Percentiles rank a stretch among this genome's conserved stretches.
phyloP scores from a whole-genome alignment of 1,140 invertebrate genomes.

The Drosophila gunungcola region DNA sequence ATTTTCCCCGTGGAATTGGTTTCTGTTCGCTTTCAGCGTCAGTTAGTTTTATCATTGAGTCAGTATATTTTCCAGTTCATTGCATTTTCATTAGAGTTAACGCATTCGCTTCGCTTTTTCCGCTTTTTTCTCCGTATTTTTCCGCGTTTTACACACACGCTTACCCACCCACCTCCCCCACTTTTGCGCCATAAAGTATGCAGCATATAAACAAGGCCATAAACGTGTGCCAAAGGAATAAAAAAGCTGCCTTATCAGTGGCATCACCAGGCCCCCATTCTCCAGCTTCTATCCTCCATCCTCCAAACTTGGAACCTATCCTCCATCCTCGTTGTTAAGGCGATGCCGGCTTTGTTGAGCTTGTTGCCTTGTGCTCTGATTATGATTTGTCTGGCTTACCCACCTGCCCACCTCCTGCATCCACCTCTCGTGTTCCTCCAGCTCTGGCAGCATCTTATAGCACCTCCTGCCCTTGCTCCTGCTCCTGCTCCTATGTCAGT shows the following conservation, averaged over 20 bases:
- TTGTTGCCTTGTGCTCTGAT: slow-evolving; percentile 63
- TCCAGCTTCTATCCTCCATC: neutral
- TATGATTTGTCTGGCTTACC: slow-evolving; percentile 80
- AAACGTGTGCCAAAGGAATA: slow-evolving; percentile 42
- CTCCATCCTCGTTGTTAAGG: slow-evolving; percentile 57
- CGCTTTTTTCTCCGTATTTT: slow-evolving; percentile 1
- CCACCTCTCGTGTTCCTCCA: slow-evolving; percentile 11
- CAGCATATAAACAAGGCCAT: slow-evolving; percentile 68
- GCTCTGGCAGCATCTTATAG: slow-evolving; percentile 71
- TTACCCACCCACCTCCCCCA: neutral
- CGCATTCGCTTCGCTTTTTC: slow-evolving; percentile 17
- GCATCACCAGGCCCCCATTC: slow-evolving; percentile 18
- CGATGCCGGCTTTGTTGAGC: slow-evolving; percentile 47
- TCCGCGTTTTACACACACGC: slow-evolving; percentile 14
- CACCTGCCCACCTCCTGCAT: neutral
- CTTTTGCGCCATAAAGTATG: slow-evolving; percentile 64
- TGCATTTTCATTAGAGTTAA: slow-evolving; percentile 67
- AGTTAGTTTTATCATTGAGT: slow-evolving; percentile 63
- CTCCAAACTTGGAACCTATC: neutral
- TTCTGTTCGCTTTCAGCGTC: slow-evolving; percentile 42
- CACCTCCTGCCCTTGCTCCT: slow-evolving; percentile 26
- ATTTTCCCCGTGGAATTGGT: slow-evolving; percentile 45
- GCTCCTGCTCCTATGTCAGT: slow-evolving; percentile 12
- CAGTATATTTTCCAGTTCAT: slow-evolving; percentile 61
- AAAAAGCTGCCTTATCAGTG: slow-evolving; percentile 30